Conservation (phyloP, 1,140 invertebrate species). For the Apis dorsata region DNA sequence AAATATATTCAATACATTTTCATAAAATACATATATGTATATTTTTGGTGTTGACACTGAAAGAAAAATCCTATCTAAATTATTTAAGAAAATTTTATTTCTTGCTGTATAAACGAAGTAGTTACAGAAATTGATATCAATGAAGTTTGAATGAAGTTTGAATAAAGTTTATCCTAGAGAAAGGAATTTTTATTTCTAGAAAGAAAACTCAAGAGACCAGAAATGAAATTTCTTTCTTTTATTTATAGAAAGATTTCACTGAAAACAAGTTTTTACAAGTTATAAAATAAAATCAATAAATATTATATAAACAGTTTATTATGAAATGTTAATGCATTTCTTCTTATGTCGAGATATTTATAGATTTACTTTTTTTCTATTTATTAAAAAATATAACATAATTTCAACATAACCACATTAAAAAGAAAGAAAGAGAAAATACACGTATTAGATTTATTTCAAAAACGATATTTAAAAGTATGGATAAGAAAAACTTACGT, state of each 20-base stretch:
- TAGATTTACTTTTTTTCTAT: too few relatives aligned
- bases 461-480: not conserved
- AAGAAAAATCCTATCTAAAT: not conserved
- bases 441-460: not conserved
- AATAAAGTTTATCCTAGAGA: not conserved
- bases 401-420: too few relatives aligned
- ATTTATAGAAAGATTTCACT: too few relatives aligned
- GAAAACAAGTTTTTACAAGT: too few relatives aligned
- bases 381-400: too few relatives aligned
- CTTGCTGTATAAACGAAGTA: not conserved
- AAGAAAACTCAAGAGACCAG: too few relatives aligned
- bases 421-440: too few relatives aligned
- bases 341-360: too few relatives aligned
- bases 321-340: too few relatives aligned
- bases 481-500: not conserved
- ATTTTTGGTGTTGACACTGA: too few relatives aligned
- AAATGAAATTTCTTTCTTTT: not conserved
- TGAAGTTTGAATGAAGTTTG: not conserved
- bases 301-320: not conserved
- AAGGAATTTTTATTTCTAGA: not conserved
- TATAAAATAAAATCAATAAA: not conserved
- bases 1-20: too few relatives aligned
- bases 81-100: not conserved
- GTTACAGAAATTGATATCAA: not conserved
- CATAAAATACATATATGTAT: too few relatives aligned